Evolutionary conservation across 2,888 invertebrate genomes (phyloP).

Genomic region (Agrotis puta): DNA sequence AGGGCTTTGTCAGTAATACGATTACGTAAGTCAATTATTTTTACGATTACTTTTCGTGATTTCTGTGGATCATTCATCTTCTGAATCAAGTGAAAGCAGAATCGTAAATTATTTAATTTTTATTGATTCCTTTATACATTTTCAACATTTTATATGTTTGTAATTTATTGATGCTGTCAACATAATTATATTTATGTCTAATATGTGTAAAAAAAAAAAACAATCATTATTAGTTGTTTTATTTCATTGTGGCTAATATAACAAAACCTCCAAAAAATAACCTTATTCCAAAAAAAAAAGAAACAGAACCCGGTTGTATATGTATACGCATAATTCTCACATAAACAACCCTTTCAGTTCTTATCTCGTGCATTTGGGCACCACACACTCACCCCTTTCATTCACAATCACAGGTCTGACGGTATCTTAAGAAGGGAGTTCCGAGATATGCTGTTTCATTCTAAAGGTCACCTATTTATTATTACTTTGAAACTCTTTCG

Average conservation of each 20-base stretch:
- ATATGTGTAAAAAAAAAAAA: no score
- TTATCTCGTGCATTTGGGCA: slow-evolving; percentile 45
- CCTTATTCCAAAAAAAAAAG: not conserved
- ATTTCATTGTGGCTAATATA: no score
- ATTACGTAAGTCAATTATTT: slow-evolving; percentile 13
- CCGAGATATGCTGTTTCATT: no score
- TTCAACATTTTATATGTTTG: no score
- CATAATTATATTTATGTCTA: no score
- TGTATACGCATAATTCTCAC: slow-evolving; percentile 56
- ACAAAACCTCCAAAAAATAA: not conserved
- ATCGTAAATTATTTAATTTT: not conserved
- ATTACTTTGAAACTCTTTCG: not conserved
- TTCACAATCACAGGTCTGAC: slow-evolving; percentile 23
- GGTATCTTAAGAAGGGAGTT: slow-evolving; percentile 25
- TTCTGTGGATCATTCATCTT: not conserved
- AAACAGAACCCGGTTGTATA: slow-evolving; percentile 17
- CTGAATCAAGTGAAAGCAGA: not conserved
- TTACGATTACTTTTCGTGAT: not conserved
- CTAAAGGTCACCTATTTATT: no score
- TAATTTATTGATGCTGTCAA: no score
- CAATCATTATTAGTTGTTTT: no score
- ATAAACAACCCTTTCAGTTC: slow-evolving; percentile 44
- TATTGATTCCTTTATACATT: no score
- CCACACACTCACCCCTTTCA: not conserved
- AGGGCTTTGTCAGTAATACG: slow-evolving; percentile 22